phyloP scores from a whole-genome alignment of 1,140 invertebrate genomes.

The Bicyclus anynana region DNA sequence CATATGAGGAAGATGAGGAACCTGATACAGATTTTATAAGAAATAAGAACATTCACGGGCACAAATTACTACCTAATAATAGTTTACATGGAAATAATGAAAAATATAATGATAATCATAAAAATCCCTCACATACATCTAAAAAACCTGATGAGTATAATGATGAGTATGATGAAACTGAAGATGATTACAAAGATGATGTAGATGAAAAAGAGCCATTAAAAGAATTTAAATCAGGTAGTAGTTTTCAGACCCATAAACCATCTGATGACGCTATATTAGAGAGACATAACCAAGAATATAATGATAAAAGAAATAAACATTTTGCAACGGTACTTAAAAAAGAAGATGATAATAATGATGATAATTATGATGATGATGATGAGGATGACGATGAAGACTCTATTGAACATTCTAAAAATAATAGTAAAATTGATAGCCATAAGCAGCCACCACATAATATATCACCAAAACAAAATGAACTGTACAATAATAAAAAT shows the following conservation, averaged over 20 bases:
- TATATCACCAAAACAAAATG: neutral
- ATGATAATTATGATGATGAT: conserved; percentile 7
- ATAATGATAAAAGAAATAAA: neutral
- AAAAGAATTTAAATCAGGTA: neutral
- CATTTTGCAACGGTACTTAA: neutral
- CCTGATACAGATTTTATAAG: neutral
- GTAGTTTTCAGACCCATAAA: neutral
- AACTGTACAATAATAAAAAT: neutral
- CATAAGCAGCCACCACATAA: neutral
- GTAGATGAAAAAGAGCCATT: neutral
- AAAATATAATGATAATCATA: neutral
- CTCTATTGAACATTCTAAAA: neutral
- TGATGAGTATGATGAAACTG: neutral
- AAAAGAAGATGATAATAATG: conserved; percentile 7
- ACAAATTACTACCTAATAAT: neutral
- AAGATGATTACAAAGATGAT: neutral
- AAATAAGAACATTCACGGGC: neutral
- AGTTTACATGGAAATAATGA: neutral
- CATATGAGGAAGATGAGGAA: neutral
- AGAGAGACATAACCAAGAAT: neutral
- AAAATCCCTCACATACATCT: neutral
- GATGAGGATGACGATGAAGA: neutral
- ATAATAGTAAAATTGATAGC: neutral
- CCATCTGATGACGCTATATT: neutral
- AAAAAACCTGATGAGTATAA: neutral